Base-by-base conservation (phyloP, 1,140 invertebrate genomes). In the Danaus melanippus region DNA sequence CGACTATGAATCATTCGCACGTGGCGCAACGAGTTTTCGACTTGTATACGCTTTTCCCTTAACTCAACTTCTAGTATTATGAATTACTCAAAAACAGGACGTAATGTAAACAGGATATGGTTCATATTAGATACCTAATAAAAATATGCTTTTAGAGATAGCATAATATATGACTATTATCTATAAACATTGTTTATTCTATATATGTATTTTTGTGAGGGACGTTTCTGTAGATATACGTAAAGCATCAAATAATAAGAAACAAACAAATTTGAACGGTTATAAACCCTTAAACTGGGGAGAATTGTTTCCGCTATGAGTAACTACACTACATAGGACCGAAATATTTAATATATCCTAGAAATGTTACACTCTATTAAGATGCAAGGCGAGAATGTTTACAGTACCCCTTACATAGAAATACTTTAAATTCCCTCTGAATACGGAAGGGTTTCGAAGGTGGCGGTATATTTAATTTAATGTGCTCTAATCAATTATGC, bases 1-100 rank as follows among this genome's bases (percentile, higher is more conserved):
- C 71, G 74, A 62, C 71, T 64, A 82, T 87, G 77, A 85, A 88
- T 88, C 87, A 88, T 88, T 88, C 76, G 87, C 87, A 88, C 86
- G 85, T 88, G 87, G 87, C 74, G 84, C 84, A 81, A 76, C 66
- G 76, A 86, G 78, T 86, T 85, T 86, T 86, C 84, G 79, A 81
- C 75, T 84, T 80, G 76, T 81, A 75, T 74, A 75, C 71, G 57
- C 69, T 67, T 60, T 60, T 63, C 63, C 68, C 70, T 74, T 76
- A 66, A 63, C 51, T 56, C 59, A 21, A 48, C 53, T 62, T 65
- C 68, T 69, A 74, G 64, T 52, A 63, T 66, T 45, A 64, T 50
- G 39, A n/a, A 44, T 50, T 55, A 63, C 51, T 56, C 61, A 53
- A 76, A 74, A 76, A 58, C 60, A 62, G 56, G 61, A 71, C 76